Conservation (phyloP, 2,797 vertebrate species). For the Falco berigora region DNA sequence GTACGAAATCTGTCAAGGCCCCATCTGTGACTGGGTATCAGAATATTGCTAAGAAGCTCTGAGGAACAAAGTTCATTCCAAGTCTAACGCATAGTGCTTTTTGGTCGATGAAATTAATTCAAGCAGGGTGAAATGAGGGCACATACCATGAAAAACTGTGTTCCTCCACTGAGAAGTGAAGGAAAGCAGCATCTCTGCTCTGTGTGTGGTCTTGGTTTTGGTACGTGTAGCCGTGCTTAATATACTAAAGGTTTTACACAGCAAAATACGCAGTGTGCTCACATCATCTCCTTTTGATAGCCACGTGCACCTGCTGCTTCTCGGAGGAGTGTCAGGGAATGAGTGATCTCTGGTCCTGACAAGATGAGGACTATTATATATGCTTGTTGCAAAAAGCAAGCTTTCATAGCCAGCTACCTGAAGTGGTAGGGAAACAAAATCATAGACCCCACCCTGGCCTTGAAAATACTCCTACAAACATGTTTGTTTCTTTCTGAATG, state of each 20-base stretch:
- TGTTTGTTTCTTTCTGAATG: not conserved
- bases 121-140: not conserved
- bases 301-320: not conserved
- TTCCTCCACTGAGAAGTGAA: not conserved
- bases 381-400: not conserved
- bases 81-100: constrained; percentile 31
- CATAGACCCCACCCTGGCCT: not conserved
- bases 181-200: not conserved
- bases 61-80: constrained; percentile 38
- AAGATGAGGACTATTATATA: not conserved
- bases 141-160: not conserved
- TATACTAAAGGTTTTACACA: not conserved
- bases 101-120: constrained; percentile 22
- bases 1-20: constrained; percentile 44
- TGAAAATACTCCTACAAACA: not conserved
- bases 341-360: not conserved
- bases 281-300: not conserved
- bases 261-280: not conserved
- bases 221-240: not conserved
- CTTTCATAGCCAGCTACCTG: not conserved
- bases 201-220: not conserved
- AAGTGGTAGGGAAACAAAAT: not conserved
- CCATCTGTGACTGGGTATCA: constrained; percentile 36
- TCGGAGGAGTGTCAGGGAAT: not conserved
- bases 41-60: constrained; percentile 3